These are phyloP conservation scores for Hystrix brachyura DNA, from an alignment of 2,113 vertebrate genomes.

Conservation along the genomic window DNA sequence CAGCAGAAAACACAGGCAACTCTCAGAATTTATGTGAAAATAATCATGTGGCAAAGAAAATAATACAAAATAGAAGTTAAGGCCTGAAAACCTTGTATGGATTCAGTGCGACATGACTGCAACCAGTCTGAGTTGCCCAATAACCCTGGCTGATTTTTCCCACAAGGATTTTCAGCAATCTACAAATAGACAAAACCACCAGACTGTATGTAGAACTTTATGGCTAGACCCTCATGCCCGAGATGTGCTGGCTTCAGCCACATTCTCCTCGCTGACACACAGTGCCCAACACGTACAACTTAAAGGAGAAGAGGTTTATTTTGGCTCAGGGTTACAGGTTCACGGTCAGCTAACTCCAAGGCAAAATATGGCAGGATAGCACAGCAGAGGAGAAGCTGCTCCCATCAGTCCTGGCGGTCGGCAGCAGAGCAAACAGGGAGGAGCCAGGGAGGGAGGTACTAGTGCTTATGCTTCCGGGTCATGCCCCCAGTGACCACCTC, in stretches of 20 bases:
- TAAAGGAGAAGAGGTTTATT: background rate
- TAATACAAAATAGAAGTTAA: conserved; percentile 5
- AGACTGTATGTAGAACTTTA: too few relatives aligned
- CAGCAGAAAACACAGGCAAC: background rate
- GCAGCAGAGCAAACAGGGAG: background rate
- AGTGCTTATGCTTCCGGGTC: background rate
- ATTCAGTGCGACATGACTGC: background rate
- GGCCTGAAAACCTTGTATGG: background rate
- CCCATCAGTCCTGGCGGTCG: background rate
- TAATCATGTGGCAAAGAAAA: background rate
- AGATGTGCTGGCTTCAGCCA: background rate
- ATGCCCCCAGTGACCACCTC: background rate
- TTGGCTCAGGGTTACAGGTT: background rate
- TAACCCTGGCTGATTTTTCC: background rate
- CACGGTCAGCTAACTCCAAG: background rate
- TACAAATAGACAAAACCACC: background rate
- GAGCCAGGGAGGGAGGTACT: background rate
- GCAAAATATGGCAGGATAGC: background rate
- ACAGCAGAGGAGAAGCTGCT: background rate
- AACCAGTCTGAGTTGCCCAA: background rate
- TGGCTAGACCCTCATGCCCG: background rate
- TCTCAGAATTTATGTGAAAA: background rate
- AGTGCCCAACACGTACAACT: background rate
- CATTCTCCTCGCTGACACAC: background rate
- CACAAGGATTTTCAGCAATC: background rate